Conservation (phyloP, 2,888 invertebrate genomes). For the Hemistola chrysoprasaria region DNA sequence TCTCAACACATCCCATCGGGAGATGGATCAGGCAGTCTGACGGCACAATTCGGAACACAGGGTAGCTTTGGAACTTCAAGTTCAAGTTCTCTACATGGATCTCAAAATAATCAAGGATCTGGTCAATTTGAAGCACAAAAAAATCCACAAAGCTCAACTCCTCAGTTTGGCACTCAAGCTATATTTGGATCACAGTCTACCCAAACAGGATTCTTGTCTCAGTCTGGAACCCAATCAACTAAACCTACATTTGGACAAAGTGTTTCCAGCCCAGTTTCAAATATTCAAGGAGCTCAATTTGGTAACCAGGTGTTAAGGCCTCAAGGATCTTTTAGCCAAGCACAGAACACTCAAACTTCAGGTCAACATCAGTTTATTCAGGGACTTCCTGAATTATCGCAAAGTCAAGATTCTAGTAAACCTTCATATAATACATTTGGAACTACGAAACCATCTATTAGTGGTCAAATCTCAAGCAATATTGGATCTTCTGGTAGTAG, state of each 20-base stretch:
- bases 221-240: constrained; percentile 1
- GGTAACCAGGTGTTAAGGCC: constrained; percentile 22
- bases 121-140: constrained; percentile 14
- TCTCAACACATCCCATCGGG: constrained; percentile 5
- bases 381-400: no score
- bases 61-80: constrained; percentile 10
- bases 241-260: no score
- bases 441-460: constrained; percentile 3
- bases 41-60: constrained; percentile 1
- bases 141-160: constrained; percentile 8
- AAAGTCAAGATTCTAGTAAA: constrained; percentile 3
- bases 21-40: not conserved
- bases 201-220: constrained; percentile 7
- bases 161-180: constrained; percentile 4
- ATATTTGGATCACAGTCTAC: constrained; percentile 7
- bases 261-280: no score
- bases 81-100: constrained; percentile 15
- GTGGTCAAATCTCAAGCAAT: constrained; percentile 8
- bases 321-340: constrained; percentile 10
- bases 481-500: constrained; percentile 7
- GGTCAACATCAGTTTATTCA: no score
- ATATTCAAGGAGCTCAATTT: constrained; percentile 18
- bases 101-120: constrained; percentile 7
- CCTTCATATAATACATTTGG: constrained; percentile 4
- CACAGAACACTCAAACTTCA: no score